These are phyloP conservation scores for Mythimna vitellina DNA, from an alignment of 2,888 invertebrate genomes.

Conservation along the genomic window DNA sequence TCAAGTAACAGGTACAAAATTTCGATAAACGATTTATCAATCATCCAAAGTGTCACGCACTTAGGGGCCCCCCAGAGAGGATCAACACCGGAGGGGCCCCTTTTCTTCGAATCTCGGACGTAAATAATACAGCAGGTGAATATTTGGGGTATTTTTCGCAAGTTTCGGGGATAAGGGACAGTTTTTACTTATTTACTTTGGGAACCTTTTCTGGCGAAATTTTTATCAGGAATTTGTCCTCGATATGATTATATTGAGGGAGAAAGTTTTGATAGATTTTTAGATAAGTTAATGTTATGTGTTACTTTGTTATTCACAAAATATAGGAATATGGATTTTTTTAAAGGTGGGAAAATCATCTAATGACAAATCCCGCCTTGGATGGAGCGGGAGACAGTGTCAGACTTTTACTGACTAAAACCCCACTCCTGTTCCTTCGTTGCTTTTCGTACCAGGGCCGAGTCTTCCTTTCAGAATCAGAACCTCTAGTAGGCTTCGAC, in stretches of 20 bases:
- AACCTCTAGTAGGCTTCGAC: too few relatives aligned
- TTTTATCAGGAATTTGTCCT: neutral
- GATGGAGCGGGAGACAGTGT: too few relatives aligned
- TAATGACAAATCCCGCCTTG: too few relatives aligned
- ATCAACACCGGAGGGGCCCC: conserved; percentile 13
- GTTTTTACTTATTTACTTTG: conserved; percentile 26
- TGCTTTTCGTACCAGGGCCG: too few relatives aligned
- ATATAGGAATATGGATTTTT: neutral
- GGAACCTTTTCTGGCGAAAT: neutral
- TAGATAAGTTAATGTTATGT: neutral
- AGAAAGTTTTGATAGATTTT: neutral
- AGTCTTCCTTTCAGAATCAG: too few relatives aligned
- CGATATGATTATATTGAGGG: too few relatives aligned
- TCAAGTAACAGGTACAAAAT: conserved; percentile 64
- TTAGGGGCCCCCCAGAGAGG: conserved; percentile 50
- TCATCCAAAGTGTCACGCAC: conserved; percentile 70
- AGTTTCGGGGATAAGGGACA: conserved; percentile 20
- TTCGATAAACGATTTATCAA: conserved; percentile 76
- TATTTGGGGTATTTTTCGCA: conserved; percentile 36
- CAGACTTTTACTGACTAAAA: too few relatives aligned
- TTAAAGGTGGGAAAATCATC: too few relatives aligned
- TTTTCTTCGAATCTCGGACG: conserved; percentile 51
- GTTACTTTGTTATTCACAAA: neutral
- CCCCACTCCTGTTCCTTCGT: too few relatives aligned
- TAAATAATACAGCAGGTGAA: conserved; percentile 62